These are phyloP conservation scores for Desmophyllum pertusum DNA, from an alignment of 92 coral and sea anemone species.

Conservation along the genomic window DNA sequence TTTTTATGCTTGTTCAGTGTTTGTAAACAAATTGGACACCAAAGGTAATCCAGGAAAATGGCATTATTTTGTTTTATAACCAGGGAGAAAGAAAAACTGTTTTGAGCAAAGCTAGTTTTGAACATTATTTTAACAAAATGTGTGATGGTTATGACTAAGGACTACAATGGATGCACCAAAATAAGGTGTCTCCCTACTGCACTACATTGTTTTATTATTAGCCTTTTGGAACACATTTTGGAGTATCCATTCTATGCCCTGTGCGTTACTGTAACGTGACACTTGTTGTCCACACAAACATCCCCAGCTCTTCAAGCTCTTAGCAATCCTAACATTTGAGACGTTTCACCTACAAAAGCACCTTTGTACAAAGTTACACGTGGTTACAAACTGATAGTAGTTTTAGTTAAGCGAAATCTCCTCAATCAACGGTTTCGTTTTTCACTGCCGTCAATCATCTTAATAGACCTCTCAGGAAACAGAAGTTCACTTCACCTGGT, in stretches of 20 bases:
- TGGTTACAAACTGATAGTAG: not conserved
- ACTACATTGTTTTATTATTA: not conserved
- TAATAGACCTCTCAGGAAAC: too few relatives aligned
- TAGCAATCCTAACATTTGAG: too few relatives aligned
- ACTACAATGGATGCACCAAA: not conserved
- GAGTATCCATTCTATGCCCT: not conserved
- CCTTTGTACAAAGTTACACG: not conserved
- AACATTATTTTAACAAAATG: not conserved
- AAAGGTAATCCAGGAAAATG: not conserved
- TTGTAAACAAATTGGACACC: not conserved
- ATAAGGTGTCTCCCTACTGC: not conserved
- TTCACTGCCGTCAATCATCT: too few relatives aligned
- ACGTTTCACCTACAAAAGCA: too few relatives aligned
- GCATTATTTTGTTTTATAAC: not conserved
- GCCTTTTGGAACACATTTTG: not conserved
- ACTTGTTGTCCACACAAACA: not conserved
- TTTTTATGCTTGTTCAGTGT: not conserved
- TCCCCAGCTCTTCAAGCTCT: not conserved
- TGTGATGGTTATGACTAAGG: too few relatives aligned
- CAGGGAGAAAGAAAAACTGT: not conserved
- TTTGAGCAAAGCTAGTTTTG: not conserved
- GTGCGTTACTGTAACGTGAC: not conserved
- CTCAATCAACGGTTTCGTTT: too few relatives aligned
- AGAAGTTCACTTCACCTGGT: too few relatives aligned
- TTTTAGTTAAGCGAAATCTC: too few relatives aligned